Evolutionary conservation across 1,140 invertebrate species (phyloP).

Genomic region (Drosophila littoralis): DNA sequence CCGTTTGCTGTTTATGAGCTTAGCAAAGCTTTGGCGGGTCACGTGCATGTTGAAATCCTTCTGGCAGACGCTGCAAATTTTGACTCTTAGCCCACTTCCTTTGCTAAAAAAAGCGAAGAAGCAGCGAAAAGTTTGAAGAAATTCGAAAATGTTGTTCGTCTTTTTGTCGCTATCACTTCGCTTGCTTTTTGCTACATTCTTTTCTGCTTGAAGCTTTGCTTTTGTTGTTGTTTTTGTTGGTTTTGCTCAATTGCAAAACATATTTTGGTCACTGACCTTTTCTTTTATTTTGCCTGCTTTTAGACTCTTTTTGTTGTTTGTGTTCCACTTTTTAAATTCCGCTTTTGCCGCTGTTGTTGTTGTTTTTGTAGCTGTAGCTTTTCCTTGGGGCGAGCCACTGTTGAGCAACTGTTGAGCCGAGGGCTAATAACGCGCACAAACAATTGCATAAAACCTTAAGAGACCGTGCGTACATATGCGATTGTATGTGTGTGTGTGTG

Average conservation of each 20-base stretch:
- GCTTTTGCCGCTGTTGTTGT: constrained; percentile 21
- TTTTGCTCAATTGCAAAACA: constrained; percentile 54
- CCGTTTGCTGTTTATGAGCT: neutral
- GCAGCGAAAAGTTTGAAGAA: constrained; percentile 37
- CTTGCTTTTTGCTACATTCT: constrained; percentile 48
- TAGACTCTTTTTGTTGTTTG: constrained; percentile 32
- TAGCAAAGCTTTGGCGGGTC: constrained; percentile 17
- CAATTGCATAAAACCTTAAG: constrained; percentile 32
- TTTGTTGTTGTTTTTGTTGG: constrained; percentile 26
- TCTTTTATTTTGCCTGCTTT: constrained; percentile 45
- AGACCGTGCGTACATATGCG: constrained; percentile 2
- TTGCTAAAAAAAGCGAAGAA: constrained; percentile 18
- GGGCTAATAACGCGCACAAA: constrained; percentile 13
- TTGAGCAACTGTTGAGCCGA: constrained; percentile 28
- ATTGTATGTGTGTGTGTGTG: constrained; percentile 23
- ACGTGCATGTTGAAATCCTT: constrained; percentile 43
- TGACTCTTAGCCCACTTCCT: constrained; percentile 41
- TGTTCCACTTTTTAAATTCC: constrained; percentile 47
- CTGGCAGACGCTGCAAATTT: constrained; percentile 30
- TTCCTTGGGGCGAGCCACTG: constrained; percentile 24
- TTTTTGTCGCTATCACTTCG: constrained; percentile 40
- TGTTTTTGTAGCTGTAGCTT: neutral
- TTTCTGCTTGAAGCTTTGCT: constrained; percentile 20
- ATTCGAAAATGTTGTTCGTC: constrained; percentile 34
- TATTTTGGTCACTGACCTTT: constrained; percentile 57